Conservation (phyloP, 1,140 invertebrate species). For the Berghia stephanieae region DNA sequence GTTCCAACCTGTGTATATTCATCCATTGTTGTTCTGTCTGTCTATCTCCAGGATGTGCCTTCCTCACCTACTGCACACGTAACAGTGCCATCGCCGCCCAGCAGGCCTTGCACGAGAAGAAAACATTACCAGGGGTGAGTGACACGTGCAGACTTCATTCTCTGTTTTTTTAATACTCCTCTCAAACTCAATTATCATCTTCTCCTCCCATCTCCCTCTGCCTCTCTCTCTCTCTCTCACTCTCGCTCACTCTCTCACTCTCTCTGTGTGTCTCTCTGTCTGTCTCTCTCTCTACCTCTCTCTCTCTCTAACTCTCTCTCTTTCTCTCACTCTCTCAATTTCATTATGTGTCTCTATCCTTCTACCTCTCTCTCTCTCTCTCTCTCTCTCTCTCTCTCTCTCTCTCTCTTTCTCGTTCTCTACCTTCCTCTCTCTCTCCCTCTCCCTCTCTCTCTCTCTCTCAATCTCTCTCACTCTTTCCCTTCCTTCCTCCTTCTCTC, state of each 20-base stretch:
- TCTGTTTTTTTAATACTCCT: too few species aligned
- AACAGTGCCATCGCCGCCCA: slow-evolving; percentile 92
- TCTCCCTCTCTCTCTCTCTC: too few species aligned
- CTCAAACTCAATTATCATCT: neutral
- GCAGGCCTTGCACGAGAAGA: slow-evolving; percentile 93
- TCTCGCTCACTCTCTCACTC: neutral
- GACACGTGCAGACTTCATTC: neutral
- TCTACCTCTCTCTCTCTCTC: too few species aligned
- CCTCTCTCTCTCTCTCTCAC: neutral
- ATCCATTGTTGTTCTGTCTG: slow-evolving; percentile 60
- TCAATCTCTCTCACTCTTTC: too few species aligned
- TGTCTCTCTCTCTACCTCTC: neutral
- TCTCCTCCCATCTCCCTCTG: neutral
- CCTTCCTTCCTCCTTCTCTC: too few species aligned
- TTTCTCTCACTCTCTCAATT: too few species aligned
- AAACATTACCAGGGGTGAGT: slow-evolving; percentile 96
- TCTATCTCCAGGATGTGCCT: slow-evolving; percentile 87
- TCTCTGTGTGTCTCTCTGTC: neutral
- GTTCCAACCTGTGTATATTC: too few species aligned
- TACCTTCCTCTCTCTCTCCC: neutral
- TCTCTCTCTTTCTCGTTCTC: too few species aligned
- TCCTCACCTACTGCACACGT: slow-evolving; percentile 94
- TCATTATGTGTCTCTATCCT: too few species aligned
- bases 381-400: neutral
- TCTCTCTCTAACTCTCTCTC: too few species aligned